These are phyloP conservation scores for Clamator glandarius DNA, from an alignment of 2,797 vertebrate genomes.

Conservation along the genomic window DNA sequence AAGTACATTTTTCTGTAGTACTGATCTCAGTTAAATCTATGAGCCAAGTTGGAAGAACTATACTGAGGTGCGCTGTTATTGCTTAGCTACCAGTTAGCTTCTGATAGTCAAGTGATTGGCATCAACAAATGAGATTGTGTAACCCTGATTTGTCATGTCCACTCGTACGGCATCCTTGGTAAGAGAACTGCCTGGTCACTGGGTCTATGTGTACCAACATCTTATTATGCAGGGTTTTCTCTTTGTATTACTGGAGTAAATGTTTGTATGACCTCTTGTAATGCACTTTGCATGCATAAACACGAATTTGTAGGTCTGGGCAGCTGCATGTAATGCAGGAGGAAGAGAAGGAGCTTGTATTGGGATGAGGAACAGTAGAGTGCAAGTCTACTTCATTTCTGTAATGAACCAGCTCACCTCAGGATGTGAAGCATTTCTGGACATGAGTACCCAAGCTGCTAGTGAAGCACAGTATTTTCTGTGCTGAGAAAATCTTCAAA, in stretches of 20 bases:
- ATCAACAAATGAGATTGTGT: background rate
- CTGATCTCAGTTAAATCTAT: background rate
- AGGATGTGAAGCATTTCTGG: background rate
- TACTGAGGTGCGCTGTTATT: background rate
- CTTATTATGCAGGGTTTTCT: background rate
- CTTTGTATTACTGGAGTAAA: background rate
- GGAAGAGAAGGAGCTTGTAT: background rate
- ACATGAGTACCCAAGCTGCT: background rate
- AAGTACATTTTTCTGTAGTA: background rate
- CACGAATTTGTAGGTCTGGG: background rate
- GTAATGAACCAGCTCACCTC: background rate
- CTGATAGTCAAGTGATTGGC: background rate
- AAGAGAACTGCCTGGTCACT: background rate
- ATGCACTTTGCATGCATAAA: background rate
- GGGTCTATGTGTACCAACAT: background rate
- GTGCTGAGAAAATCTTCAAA: background rate
- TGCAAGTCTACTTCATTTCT: background rate
- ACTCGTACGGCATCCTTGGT: background rate
- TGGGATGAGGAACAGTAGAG: background rate
- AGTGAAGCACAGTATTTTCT: background rate
- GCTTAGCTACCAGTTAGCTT: background rate
- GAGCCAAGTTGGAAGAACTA: background rate
- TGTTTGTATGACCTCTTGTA: background rate
- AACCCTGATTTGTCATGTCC: background rate
- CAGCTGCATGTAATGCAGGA: background rate